A percentile compares a stretch with the other conserved stretches of the same genome.
Evolutionary conservation across 2,113 vertebrate genomes (phyloP).

Genomic region (Limanda limanda): DNA sequence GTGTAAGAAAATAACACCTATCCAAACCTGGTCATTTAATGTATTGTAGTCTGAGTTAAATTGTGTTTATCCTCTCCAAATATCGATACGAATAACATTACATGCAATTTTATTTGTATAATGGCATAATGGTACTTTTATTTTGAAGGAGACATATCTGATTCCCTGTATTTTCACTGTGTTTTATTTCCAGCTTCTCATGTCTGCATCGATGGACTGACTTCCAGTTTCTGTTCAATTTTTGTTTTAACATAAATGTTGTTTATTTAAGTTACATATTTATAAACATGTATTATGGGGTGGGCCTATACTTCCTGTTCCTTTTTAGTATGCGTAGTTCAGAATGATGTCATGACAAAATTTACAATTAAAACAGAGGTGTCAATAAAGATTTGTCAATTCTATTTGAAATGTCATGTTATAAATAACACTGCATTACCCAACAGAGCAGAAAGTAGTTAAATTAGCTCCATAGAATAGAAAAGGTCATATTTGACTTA

Average conservation of each 20-base stretch:
- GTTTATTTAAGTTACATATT: neutral
- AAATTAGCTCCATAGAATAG: too few species aligned
- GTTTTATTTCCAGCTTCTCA: neutral
- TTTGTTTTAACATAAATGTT: neutral
- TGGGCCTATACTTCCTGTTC: neutral
- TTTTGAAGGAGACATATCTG: slow-evolving; percentile 9
- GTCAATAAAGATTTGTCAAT: too few species aligned
- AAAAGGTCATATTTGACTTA: too few species aligned
- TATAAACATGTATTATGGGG: neutral
- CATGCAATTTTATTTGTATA: neutral
- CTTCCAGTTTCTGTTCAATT: neutral
- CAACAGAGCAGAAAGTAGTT: too few species aligned
- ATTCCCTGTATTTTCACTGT: neutral
- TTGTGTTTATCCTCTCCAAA: neutral
- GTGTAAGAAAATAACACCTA: neutral
- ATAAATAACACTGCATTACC: too few species aligned
- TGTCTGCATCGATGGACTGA: neutral
- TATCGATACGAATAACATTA: neutral
- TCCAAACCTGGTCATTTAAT: too few species aligned
- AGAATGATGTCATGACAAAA: neutral
- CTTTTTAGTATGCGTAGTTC: neutral
- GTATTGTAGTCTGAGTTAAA: too few species aligned
- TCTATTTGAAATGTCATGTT: too few species aligned
- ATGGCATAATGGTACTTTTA: slow-evolving; percentile 18
- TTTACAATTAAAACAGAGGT: too few species aligned